These are phyloP conservation scores for Peribatodes rhomboidaria DNA, from an alignment of 2,888 invertebrate genomes.

Conservation along the genomic window DNA sequence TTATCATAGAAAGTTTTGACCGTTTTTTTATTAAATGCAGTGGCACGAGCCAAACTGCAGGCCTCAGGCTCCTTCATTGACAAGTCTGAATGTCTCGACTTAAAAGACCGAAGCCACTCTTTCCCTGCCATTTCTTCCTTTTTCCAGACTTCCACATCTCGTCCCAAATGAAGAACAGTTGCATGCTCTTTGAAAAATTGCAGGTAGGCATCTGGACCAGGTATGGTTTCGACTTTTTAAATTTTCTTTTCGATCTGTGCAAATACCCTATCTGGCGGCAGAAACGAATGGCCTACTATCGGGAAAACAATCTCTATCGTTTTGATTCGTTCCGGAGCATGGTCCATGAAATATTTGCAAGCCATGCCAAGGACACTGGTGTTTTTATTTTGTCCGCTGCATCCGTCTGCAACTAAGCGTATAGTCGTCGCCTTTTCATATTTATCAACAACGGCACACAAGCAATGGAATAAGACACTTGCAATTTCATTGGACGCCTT, in stretches of 20 bases:
- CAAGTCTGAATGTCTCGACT: conserved; percentile 1
- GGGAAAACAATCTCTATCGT: conserved; percentile 47
- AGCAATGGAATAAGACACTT: conserved; percentile 30
- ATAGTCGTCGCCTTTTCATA: conserved; percentile 33
- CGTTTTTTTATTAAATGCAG: conserved; percentile 39
- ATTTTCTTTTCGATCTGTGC: conserved; percentile 42
- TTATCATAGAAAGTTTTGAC: conserved; percentile 36
- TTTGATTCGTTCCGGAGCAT: conserved; percentile 38
- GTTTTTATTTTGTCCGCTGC: conserved; percentile 49
- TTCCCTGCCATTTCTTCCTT: conserved; percentile 8
- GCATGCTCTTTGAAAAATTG: no score
- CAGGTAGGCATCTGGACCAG: no score
- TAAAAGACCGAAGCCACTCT: conserved; percentile 16
- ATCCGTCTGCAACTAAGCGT: conserved; percentile 45
- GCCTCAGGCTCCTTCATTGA: conserved; percentile 35
- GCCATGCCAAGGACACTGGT: conserved; percentile 52
- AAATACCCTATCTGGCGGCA: conserved; percentile 48
- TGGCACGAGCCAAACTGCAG: conserved; percentile 41
- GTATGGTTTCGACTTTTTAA: no score
- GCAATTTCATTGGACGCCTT: conserved; percentile 47
- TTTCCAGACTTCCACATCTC: no score
- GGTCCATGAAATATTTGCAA: conserved; percentile 38
- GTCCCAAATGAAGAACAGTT: no score
- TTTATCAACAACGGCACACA: conserved; percentile 37
- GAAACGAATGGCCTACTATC: conserved; percentile 47